Percentiles rank a stretch among this genome's conserved stretches.
Conservation (phyloP, 2,113 vertebrate species). For the Desmodus rotundus region DNA sequence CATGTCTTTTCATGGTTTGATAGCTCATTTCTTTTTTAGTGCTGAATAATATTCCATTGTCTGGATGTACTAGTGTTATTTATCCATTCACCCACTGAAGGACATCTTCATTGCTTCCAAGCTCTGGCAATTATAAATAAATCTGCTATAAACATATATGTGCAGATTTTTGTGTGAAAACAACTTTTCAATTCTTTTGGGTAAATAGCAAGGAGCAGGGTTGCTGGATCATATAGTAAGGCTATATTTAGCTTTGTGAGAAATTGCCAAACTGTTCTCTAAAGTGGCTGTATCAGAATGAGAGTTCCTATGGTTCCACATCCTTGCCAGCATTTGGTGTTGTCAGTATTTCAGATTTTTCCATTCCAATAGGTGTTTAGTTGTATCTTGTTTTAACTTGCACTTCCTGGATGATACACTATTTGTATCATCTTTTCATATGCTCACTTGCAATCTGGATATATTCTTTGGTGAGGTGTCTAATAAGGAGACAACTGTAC, state of each 20-base stretch:
- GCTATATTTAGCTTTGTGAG: neutral
- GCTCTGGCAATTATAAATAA: neutral
- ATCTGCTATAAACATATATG: neutral
- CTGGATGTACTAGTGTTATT: too few relatives aligned
- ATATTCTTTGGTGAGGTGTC: neutral
- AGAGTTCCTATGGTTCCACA: neutral
- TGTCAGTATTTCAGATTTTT: neutral
- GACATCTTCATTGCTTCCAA: neutral
- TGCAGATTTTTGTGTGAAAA: neutral
- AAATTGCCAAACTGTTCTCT: neutral
- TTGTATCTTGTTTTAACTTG: neutral
- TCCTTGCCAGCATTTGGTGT: too few relatives aligned
- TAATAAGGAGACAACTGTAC: too few relatives aligned
- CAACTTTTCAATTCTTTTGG: neutral
- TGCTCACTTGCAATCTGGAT: neutral
- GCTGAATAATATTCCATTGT: neutral
- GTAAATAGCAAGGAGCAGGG: neutral
- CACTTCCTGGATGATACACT: neutral
- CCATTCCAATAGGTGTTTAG: neutral
- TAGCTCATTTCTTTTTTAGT: neutral
- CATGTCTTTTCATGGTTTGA: neutral
- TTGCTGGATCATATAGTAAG: neutral
- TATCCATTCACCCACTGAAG: neutral
- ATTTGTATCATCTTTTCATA: neutral
- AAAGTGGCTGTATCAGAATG: neutral